These are phyloP conservation scores for Oryzias dopingdopingensis DNA, from an alignment of 2,797 vertebrate genomes.

Conservation along the genomic window DNA sequence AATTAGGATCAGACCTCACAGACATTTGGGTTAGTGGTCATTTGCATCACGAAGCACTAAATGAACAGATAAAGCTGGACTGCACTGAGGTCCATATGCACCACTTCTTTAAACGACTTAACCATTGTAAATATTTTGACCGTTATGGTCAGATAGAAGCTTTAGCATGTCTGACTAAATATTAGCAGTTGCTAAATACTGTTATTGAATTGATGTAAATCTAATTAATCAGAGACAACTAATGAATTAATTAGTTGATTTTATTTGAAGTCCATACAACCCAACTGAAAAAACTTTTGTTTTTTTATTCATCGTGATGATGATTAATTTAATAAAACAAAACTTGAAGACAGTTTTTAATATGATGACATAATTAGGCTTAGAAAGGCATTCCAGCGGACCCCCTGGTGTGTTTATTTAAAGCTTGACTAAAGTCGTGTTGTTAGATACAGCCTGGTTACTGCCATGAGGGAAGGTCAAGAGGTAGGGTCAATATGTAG, in stretches of 20 bases:
- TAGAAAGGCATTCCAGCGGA: constrained; percentile 34
- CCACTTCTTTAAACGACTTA: background rate
- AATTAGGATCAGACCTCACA: constrained; percentile 17
- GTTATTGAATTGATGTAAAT: no score
- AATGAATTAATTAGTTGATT: no score
- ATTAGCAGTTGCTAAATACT: no score
- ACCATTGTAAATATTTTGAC: no score
- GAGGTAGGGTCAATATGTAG: constrained; percentile 36
- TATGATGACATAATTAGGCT: constrained; percentile 7
- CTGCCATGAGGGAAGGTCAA: constrained; percentile 18
- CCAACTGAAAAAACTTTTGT: no score
- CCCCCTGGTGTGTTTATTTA: constrained; percentile 42
- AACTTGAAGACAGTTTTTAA: background rate
- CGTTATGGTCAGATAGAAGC: no score
- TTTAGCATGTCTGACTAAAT: no score
- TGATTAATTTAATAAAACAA: background rate
- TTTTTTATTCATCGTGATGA: background rate
- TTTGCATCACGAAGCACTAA: constrained; percentile 53
- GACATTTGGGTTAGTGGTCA: constrained; percentile 9
- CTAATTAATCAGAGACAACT: no score
- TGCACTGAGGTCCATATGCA: constrained; percentile 5
- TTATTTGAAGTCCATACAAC: no score
- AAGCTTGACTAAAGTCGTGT: constrained; percentile 33
- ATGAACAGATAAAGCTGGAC: constrained; percentile 12
- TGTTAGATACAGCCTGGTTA: constrained; percentile 61